phyloP scores from a whole-genome alignment of 2,113 vertebrate species.

The Xyrauchen texanus region DNA sequence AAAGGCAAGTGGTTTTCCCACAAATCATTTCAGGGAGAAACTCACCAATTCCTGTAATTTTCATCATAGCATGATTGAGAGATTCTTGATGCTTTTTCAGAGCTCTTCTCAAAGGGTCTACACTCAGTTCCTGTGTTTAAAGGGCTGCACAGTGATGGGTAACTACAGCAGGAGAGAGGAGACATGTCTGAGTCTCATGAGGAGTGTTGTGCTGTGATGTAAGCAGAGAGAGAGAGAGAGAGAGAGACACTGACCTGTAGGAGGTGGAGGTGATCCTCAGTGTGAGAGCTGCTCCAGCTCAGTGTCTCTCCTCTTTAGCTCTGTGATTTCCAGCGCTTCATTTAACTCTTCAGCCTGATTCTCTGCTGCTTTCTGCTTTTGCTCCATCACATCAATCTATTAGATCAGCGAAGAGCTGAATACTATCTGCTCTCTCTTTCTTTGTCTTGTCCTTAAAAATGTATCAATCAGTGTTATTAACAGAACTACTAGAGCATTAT shows the following conservation, averaged over 20 bases:
- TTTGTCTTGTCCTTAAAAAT: constrained; percentile 10
- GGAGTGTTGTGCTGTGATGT: too few relatives aligned
- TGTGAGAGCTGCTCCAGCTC: constrained; percentile 47
- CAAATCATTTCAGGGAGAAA: neutral
- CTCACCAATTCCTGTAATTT: constrained; percentile 36
- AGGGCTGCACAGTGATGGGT: constrained; percentile 12
- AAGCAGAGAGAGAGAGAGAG: neutral
- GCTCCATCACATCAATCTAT: constrained; percentile 16
- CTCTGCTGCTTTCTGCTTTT: constrained; percentile 35
- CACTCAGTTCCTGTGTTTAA: neutral
- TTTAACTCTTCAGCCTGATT: constrained; percentile 30
- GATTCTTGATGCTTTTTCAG: constrained; percentile 29
- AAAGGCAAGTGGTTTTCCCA: neutral
- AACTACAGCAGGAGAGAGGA: constrained; percentile 17
- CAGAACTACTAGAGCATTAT: constrained; percentile 21
- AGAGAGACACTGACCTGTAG: constrained; percentile 39
- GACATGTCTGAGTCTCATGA: too few relatives aligned
- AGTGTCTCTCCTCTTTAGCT: constrained; percentile 24
- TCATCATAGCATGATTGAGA: constrained; percentile 8
- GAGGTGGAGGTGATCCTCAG: constrained; percentile 49
- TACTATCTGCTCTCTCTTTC: constrained; percentile 25
- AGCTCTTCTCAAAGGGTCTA: neutral
- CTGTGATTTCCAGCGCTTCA: constrained; percentile 41
- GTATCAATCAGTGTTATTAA: neutral
- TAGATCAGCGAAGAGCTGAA: constrained; percentile 37